Percentiles rank a stretch among this genome's conserved stretches.
phyloP scores from a whole-genome alignment of 1,140 invertebrate species.

The Lepeophtheirus salmonis region DNA sequence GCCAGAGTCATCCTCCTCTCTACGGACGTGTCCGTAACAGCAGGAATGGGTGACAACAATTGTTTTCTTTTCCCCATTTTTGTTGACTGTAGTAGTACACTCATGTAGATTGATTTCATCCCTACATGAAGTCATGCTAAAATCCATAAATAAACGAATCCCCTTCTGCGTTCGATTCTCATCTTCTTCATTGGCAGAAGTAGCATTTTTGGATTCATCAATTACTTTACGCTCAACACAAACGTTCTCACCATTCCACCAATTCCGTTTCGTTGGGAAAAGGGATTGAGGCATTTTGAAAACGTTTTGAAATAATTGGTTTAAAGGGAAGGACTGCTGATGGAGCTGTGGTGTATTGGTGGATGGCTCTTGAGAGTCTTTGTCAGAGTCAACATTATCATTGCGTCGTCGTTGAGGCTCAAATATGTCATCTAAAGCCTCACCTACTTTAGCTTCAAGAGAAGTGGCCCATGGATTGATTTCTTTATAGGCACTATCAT shows the following conservation, averaged over 20 bases:
- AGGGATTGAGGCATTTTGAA: background rate
- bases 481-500: background rate
- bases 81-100: constrained; percentile 29
- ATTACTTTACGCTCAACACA: constrained; percentile 8
- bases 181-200: background rate
- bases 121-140: constrained; percentile 3
- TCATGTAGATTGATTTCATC: constrained; percentile 9
- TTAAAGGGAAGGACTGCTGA: too few relatives aligned
- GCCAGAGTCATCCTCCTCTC: background rate
- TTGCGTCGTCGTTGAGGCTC: background rate
- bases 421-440: background rate
- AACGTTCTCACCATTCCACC: constrained; percentile 11
- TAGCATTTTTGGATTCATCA: background rate
- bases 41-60: constrained; percentile 37
- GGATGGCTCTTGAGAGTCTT: background rate
- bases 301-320: background rate
- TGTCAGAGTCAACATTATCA: background rate
- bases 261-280: constrained; percentile 5
- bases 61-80: constrained; percentile 36
- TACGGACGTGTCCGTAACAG: constrained; percentile 35
- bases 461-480: background rate
- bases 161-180: background rate
- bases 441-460: background rate
- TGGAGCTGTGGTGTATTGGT: too few relatives aligned
- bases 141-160: background rate